Evolutionary conservation across 2,888 invertebrate species (phyloP), one percentile per base, ranked within the genome.

Genomic region (Koerneria pararmatus): DNA sequence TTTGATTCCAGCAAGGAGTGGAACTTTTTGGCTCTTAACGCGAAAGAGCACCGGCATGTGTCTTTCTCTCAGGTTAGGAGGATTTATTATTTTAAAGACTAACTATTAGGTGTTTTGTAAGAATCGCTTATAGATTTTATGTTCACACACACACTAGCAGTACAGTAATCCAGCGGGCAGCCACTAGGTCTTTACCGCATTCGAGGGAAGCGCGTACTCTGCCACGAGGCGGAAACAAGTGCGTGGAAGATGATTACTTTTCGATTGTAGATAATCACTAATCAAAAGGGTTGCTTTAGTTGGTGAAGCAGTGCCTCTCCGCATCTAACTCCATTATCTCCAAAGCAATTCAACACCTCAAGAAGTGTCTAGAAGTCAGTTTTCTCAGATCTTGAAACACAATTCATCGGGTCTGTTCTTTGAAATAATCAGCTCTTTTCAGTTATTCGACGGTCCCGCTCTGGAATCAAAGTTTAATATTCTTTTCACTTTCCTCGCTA

Each of bases 401-500:
- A 46, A 46, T 15, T 11, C n/a, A 46, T 15, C 11, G n/a, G 11
- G 46, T 15, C 41, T 11, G 31, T 56, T 46, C 32, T 57, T 46
- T 66, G 11, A 67, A 64, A 60, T 60, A 57, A 41, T 72, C 69
- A 57, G 29, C 3, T 19, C 19, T 19, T 53, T 74, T 51, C 32
- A 70, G 69, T 27, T 71, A 29, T 73, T 73, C 4, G 77, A 75
- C 29, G 66, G 68, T 8, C 63, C 67, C 8, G 74, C 62, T 64
- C 46, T 76, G 53, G 76, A 75, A 32, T 29, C 64, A 1, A 74
- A 73, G 27, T 66, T 91, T 11, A 89, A 89, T 63, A 89, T 90
- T 0, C 87, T 91, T 1, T 89, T 90, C 80, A 90, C 90, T 8
- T 93, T 93, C 84, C 92, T 90, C 82, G 89, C 90, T 61, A 89